phyloP scores from a whole-genome alignment of 2,113 vertebrate genomes.

The Merops nubicus region DNA sequence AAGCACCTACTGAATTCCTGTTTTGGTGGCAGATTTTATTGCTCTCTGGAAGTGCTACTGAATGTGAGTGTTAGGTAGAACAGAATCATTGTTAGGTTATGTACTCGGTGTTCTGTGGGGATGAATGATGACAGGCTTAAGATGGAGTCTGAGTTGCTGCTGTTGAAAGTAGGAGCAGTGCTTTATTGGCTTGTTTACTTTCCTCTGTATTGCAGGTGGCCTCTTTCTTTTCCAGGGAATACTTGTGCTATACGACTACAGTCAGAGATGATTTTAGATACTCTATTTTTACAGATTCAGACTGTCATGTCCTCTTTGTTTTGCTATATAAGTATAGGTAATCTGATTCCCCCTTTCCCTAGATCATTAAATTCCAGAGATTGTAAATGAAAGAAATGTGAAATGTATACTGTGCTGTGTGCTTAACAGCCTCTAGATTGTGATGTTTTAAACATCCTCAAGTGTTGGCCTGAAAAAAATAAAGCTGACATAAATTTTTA shows the following conservation, averaged over 20 bases:
- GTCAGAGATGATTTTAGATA: neutral
- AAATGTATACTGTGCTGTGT: neutral
- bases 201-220: conserved; percentile 10
- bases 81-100: neutral
- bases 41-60: neutral
- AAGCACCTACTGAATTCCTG: neutral
- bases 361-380: neutral
- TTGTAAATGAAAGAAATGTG: neutral
- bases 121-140: conserved; percentile 52
- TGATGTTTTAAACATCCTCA: neutral
- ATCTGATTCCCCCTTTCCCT: neutral
- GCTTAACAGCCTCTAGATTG: neutral
- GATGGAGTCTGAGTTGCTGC: conserved; percentile 51
- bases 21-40: neutral
- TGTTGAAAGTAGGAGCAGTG: neutral
- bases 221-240: neutral
- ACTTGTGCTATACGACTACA: neutral
- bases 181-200: conserved; percentile 37
- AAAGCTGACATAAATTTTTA: neutral
- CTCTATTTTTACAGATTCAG: neutral
- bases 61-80: neutral
- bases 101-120: neutral
- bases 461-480: neutral
- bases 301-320: neutral
- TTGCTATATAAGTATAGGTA: neutral